These are phyloP conservation scores for Marronus borbonicus DNA, from an alignment of 2,888 invertebrate genomes.

Conservation along the genomic window DNA sequence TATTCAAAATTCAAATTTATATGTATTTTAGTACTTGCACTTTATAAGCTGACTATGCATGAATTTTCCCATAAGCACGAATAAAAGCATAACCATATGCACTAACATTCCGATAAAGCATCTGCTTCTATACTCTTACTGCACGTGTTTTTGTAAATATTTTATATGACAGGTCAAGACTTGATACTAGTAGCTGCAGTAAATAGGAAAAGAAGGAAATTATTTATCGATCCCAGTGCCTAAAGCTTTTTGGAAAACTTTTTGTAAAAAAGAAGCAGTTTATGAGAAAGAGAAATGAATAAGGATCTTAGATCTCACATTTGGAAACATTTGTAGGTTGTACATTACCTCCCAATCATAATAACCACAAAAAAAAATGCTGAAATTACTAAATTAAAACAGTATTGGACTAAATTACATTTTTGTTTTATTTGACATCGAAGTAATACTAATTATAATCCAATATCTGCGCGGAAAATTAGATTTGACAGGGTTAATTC, in stretches of 20 bases:
- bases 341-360: background rate
- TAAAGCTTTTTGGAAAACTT: constrained; percentile 53
- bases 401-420: background rate
- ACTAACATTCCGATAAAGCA: constrained; percentile 15
- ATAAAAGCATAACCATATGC: constrained; percentile 39
- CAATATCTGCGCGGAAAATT: too few species aligned
- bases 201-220: constrained; percentile 29
- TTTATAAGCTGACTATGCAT: constrained; percentile 8
- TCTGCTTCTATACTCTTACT: constrained; percentile 39
- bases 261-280: constrained; percentile 41
- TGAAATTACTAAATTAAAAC: constrained; percentile 9
- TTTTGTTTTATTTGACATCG: background rate
- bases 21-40: constrained; percentile 15
- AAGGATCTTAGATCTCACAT: constrained; percentile 19
- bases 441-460: background rate
- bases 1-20: constrained; percentile 26
- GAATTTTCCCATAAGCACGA: constrained; percentile 12
- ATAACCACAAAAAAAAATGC: background rate
- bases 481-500: too few species aligned
- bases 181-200: constrained; percentile 48
- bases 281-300: constrained; percentile 11
- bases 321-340: constrained; percentile 2
- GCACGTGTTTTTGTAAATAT: constrained; percentile 33
- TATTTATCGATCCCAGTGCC: constrained; percentile 52
- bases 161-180: constrained; percentile 9